phyloP scores from a whole-genome alignment of 92 coral and sea anemone species.

The Micromussa lordhowensis region DNA sequence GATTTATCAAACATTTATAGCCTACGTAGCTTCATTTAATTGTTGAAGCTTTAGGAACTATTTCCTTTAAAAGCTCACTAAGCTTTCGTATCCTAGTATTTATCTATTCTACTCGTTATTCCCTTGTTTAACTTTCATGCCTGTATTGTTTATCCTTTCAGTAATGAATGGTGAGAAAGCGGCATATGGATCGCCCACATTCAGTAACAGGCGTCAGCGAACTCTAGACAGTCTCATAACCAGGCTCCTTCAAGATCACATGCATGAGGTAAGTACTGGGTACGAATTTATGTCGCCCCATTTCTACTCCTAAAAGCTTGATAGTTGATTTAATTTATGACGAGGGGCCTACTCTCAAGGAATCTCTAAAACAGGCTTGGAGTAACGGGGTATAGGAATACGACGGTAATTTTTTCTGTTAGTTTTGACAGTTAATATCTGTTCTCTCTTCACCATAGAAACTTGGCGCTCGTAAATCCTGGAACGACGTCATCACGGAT shows the following conservation, averaged over 20 bases:
- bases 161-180: slow-evolving; percentile 99
- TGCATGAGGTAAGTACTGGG: slow-evolving; percentile 72
- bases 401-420: background rate
- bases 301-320: background rate
- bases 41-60: background rate
- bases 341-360: background rate
- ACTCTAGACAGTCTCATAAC: slow-evolving; percentile 93
- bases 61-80: background rate
- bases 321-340: too few species aligned
- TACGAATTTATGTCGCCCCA: background rate
- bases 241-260: slow-evolving; percentile 88
- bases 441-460: slow-evolving; percentile 63
- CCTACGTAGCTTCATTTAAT: background rate
- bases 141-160: slow-evolving; percentile 2
- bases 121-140: background rate
- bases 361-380: background rate
- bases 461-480: slow-evolving; percentile 87
- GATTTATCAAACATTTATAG: background rate
- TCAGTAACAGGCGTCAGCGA: slow-evolving; percentile 96
- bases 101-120: too few species aligned
- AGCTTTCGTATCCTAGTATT: background rate
- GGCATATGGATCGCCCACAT: slow-evolving; percentile 93
- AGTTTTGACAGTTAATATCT: background rate
- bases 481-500: slow-evolving; percentile 83
- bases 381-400: background rate